phyloP scores from a whole-genome alignment of 2,888 invertebrate genomes.

The Neoascia interrupta region DNA sequence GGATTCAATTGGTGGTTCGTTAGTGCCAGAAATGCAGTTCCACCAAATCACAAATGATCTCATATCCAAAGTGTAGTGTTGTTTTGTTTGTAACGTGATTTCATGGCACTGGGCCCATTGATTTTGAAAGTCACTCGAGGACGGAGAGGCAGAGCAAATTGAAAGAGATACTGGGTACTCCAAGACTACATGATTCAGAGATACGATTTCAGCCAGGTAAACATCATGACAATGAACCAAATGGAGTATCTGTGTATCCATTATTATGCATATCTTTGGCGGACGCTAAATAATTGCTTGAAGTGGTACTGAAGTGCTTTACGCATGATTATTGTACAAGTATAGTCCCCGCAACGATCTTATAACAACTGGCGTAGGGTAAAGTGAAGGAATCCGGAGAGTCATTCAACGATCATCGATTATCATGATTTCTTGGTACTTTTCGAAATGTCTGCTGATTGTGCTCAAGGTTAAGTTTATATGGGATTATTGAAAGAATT shows the following conservation, averaged over 20 bases:
- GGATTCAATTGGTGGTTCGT: conserved; percentile 14
- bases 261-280: no score
- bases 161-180: background rate
- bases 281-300: no score
- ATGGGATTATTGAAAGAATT: conserved; percentile 38
- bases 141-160: background rate
- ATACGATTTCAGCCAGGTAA: conserved; percentile 34
- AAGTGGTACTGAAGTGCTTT: conserved; percentile 14
- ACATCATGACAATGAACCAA: conserved; percentile 24
- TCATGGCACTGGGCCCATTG: conserved; percentile 42
- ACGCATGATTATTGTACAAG: no score
- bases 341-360: conserved; percentile 9
- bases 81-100: conserved; percentile 35
- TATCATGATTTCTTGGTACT: background rate
- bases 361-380: background rate
- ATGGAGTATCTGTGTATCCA: conserved; percentile 24
- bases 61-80: conserved; percentile 32
- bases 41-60: conserved; percentile 43
- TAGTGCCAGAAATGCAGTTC: conserved; percentile 52
- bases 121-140: conserved; percentile 32
- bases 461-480: conserved; percentile 49
- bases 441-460: conserved; percentile 5
- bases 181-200: conserved; percentile 26
- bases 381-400: background rate
- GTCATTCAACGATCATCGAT: conserved; percentile 11